These are phyloP conservation scores for Entosphenus tridentatus DNA, from an alignment of 2,113 vertebrate genomes.

Conservation along the genomic window DNA sequence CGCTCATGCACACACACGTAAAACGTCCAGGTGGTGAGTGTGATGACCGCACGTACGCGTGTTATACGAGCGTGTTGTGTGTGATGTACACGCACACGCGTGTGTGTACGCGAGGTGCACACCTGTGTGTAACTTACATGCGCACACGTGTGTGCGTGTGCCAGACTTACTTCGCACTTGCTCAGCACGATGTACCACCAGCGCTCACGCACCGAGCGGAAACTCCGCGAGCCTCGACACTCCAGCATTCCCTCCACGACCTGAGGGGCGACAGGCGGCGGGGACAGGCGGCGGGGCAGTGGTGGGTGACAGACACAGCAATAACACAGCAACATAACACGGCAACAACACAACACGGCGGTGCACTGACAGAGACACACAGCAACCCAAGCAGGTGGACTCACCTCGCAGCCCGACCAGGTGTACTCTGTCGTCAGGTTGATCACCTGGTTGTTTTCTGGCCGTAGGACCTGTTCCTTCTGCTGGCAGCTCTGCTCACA, in stretches of 20 bases:
- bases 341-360: too few relatives aligned
- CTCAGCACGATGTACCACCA: conserved; percentile 88
- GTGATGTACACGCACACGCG: too few relatives aligned
- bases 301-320: too few relatives aligned
- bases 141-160: too few relatives aligned
- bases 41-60: too few relatives aligned
- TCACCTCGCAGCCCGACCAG: conserved; percentile 69
- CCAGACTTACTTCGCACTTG: conserved; percentile 58
- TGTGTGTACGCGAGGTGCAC: too few relatives aligned
- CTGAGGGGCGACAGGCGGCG: conserved; percentile 16
- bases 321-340: too few relatives aligned
- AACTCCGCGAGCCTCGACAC: conserved; percentile 58
- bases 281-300: neutral
- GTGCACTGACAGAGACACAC: too few relatives aligned
- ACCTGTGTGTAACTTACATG: too few relatives aligned
- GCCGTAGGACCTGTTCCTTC: conserved; percentile 59
- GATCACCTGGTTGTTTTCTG: conserved; percentile 78
- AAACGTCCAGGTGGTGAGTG: too few relatives aligned
- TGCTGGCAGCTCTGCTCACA: conserved; percentile 46
- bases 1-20: too few relatives aligned
- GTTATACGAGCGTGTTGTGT: too few relatives aligned
- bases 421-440: conserved; percentile 68
- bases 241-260: conserved; percentile 38
- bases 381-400: conserved; percentile 11
- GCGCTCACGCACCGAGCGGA: conserved; percentile 60